Base-by-base conservation (phyloP, 2,113 vertebrate species). In the Tachysurus fulvidraco region DNA sequence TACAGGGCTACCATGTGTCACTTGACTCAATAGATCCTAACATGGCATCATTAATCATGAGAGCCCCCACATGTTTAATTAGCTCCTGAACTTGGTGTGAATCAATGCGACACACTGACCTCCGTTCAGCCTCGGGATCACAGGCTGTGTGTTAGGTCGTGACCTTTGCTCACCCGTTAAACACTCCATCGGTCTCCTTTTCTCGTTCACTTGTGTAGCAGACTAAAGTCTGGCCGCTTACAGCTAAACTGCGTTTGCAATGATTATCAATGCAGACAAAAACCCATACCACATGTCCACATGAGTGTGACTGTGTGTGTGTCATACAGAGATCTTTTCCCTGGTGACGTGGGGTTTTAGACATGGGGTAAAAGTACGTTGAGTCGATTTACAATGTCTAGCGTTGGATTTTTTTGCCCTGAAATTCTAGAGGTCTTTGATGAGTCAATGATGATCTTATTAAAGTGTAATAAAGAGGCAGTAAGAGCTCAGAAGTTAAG, bases 51-150 rank as follows among this genome's bases (percentile, higher is more conserved):
- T 81, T 54, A 80, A 86, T 86, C 86, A 76, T n/a, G 9, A 0
- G 41, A 69, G 81, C 57, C 84, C 65, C 36, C 86, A 62, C 64
- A 81, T 83, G 64, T 86, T 86, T 57, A 88, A 86, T 89, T 76
- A 85, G 16, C 67, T 55, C 25, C 69, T 54, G 44, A 77, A 73
- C 60, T 46, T 79, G 41, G 36, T 50, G 65, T 25, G 62, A 19
- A 90, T 90, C 89, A 86, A 86, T 90, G 83, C 16, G n/a, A 41
- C 55, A 52, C 65, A 62, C 41, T 80, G 88, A 89, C 65, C 82
- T 55, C 54, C 50, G 13, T 83, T 79, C 50, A 17, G 86, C 80
- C 71, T 23, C 78, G 25, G 71, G 86, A 54, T 85, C 69, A 16
- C 59, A 30, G 10, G 23, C 54, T 79, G 80, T 79, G 55, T 87